Evolutionary conservation across 2,888 invertebrate genomes (phyloP).

Genomic region (Abscondita cerata): DNA sequence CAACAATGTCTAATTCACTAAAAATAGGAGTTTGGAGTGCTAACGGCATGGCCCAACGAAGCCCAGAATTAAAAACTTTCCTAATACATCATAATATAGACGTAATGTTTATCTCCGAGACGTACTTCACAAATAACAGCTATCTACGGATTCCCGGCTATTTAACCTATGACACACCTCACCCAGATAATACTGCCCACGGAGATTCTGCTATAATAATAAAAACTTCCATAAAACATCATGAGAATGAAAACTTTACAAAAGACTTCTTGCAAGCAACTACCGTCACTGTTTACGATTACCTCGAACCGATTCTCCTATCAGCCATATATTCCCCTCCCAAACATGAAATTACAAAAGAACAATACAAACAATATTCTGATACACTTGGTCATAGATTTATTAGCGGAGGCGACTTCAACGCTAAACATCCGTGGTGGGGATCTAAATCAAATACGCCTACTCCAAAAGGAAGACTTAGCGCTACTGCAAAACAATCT

Average conservation of each 20-base stretch:
- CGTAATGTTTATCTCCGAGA: conserved; percentile 15
- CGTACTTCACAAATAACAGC: conserved; percentile 13
- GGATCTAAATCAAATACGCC: conserved; percentile 37
- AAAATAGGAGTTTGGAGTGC: conserved; percentile 16
- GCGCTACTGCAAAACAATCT: conserved; percentile 9
- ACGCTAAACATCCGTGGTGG: conserved; percentile 38
- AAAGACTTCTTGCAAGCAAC: conserved; percentile 13
- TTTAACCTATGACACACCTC: conserved; percentile 2
- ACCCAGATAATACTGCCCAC: conserved; percentile 7
- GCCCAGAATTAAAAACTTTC: conserved; percentile 14
- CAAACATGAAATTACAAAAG: conserved; percentile 32
- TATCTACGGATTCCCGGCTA: conserved; percentile 8
- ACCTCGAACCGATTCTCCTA: conserved; percentile 13
- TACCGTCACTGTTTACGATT: conserved; percentile 4
- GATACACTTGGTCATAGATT: conserved; percentile 31
- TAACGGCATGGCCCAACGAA: conserved; percentile 16
- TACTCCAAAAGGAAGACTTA: conserved; percentile 19
- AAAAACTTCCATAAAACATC: neutral
- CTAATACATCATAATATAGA: conserved; percentile 16
- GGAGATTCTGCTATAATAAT: no score
- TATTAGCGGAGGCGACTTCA: conserved; percentile 36
- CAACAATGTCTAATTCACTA: conserved; percentile 12
- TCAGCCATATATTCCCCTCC: conserved; percentile 36
- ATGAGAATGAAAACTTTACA: conserved; percentile 5
- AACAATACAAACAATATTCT: conserved; percentile 33